phyloP scores from a whole-genome alignment of 2,888 invertebrate genomes.

The Acanthoscelides obtectus region DNA sequence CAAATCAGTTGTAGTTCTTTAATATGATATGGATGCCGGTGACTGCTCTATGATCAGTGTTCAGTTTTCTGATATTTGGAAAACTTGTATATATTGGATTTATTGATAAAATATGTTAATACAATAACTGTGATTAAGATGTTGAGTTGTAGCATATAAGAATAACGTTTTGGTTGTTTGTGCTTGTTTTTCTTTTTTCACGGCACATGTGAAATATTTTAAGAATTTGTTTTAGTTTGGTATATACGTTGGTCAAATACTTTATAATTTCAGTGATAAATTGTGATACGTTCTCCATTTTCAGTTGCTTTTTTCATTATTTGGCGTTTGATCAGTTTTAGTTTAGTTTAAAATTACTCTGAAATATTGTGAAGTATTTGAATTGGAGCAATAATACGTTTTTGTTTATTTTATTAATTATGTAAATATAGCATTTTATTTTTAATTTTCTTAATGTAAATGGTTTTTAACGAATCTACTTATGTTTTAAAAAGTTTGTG shows the following conservation, averaged over 20 bases:
- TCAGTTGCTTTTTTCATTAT: conserved; percentile 12
- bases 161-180: not conserved
- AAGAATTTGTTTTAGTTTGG: not conserved
- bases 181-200: not conserved
- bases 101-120: not conserved
- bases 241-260: not conserved
- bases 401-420: not conserved
- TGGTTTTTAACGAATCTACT: not conserved
- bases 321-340: conserved; percentile 1
- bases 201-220: not conserved
- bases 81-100: not conserved
- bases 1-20: too few species aligned
- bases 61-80: not conserved
- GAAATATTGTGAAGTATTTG: conserved; percentile 23
- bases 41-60: not conserved
- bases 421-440: not conserved
- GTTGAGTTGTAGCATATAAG: not conserved
- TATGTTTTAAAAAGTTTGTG: not conserved
- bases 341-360: conserved; percentile 13
- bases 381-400: conserved; percentile 15
- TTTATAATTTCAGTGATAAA: conserved; percentile 12
- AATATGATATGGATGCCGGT: too few species aligned
- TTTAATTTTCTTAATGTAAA: not conserved
- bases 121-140: not conserved
- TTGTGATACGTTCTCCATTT: conserved; percentile 11